A percentile compares a stretch with the other conserved stretches of the same genome.
Conservation (phyloP, 1,140 invertebrate species). For the Trichonephila clavata region DNA sequence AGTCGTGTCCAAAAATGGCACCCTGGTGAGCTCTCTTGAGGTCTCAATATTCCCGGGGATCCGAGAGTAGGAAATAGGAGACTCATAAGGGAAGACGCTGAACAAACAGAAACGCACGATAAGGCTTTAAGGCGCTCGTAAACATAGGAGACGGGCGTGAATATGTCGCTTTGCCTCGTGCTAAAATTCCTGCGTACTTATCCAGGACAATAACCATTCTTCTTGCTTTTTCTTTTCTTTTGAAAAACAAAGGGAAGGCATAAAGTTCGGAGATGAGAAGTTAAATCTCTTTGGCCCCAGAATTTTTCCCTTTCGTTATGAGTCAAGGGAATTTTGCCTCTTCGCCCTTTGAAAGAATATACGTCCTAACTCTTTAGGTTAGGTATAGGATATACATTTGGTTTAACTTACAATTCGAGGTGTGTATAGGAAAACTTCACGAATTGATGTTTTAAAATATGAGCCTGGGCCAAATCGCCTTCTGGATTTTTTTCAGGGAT, state of each 20-base stretch:
- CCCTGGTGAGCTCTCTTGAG: not conserved
- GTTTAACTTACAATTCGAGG: not conserved
- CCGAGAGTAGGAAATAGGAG: constrained; percentile 25
- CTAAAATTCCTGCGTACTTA: constrained; percentile 30
- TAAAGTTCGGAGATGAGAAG: constrained; percentile 50
- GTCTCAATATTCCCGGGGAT: not conserved
- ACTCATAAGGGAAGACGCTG: constrained; percentile 55
- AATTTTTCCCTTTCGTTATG: not conserved
- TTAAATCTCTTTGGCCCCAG: constrained; percentile 43
- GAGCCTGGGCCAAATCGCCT: not conserved
- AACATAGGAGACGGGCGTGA: constrained; percentile 51
- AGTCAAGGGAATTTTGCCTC: not conserved
- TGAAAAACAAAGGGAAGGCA: constrained; percentile 40
- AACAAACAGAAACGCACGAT: constrained; percentile 72
- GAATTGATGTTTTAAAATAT: not conserved
- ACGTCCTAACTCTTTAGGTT: not conserved
- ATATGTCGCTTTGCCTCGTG: constrained; percentile 39
- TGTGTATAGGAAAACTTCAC: not conserved
- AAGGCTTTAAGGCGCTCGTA: constrained; percentile 67
- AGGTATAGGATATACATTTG: not conserved
- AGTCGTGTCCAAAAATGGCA: constrained; percentile 31
- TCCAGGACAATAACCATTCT: constrained; percentile 55
- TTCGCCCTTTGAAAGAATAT: not conserved
- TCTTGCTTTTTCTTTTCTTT: not conserved
- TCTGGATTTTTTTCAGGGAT: not conserved